A percentile compares a stretch with the other conserved stretches of the same genome.
Conservation (phyloP, 2,888 invertebrate species). For the Morinoia aosen region DNA sequence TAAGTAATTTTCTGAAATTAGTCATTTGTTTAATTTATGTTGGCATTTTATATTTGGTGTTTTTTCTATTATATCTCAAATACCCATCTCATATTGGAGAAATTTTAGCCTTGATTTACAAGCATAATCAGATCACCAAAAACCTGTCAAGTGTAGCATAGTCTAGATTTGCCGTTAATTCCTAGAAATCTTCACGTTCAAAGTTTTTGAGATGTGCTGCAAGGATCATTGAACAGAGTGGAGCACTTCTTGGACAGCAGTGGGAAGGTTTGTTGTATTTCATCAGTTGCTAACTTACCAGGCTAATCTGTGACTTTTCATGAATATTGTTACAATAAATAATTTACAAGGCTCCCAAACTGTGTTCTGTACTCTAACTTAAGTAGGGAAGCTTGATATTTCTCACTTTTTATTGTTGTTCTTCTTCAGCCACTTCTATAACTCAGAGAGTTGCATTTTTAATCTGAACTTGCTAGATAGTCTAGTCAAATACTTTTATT, state of each 20-base stretch:
- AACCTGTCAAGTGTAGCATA: background rate
- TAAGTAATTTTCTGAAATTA: background rate
- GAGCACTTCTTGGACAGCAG: background rate
- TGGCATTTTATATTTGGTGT: background rate
- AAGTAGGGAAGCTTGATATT: background rate
- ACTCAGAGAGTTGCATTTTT: background rate
- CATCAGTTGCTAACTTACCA: background rate
- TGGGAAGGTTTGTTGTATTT: slow-evolving; percentile 19
- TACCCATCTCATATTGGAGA: background rate
- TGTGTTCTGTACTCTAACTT: background rate
- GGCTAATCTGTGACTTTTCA: background rate
- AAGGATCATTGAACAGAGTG: background rate
- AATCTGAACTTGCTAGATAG: background rate
- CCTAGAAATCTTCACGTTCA: background rate
- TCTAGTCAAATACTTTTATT: background rate
- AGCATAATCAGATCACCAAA: background rate
- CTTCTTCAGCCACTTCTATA: background rate
- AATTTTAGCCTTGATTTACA: background rate
- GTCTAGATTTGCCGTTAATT: background rate
- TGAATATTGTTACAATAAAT: background rate
- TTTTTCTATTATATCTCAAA: background rate
- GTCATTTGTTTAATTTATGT: background rate
- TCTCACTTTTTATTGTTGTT: background rate
- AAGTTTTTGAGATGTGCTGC: background rate
- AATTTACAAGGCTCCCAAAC: background rate